These are phyloP conservation scores for Apis dorsata DNA, from an alignment of 1,140 invertebrate species.

Conservation along the genomic window DNA sequence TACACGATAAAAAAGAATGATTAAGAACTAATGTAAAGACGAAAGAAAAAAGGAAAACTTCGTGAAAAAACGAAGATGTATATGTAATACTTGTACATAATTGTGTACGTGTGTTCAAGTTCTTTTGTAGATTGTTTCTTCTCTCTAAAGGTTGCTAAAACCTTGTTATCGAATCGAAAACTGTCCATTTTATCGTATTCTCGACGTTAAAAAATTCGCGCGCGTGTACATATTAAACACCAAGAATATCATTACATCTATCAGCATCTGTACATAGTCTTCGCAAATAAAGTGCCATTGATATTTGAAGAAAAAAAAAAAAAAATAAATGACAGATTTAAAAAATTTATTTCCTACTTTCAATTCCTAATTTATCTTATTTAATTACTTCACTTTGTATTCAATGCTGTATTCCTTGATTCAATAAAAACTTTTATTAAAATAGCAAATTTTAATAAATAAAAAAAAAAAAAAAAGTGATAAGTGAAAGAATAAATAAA, in stretches of 20 bases:
- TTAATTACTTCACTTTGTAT: not conserved
- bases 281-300: slow-evolving; percentile 74
- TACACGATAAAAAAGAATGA: not conserved
- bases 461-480: not conserved
- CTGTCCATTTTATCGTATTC: slow-evolving; percentile 40
- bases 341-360: not conserved
- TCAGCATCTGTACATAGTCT: slow-evolving; percentile 69
- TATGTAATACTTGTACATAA: slow-evolving; percentile 69
- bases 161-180: slow-evolving; percentile 43
- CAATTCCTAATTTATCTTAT: not conserved
- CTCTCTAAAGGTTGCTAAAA: slow-evolving; percentile 28
- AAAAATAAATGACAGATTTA: not conserved
- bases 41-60: slow-evolving; percentile 9
- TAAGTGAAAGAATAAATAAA: not conserved
- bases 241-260: slow-evolving; percentile 51
- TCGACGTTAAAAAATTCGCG: slow-evolving; percentile 49
- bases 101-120: slow-evolving; percentile 47
- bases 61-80: slow-evolving; percentile 51
- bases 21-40: not conserved
- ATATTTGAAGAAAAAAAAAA: slow-evolving; percentile 34
- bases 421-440: not conserved
- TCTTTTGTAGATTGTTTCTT: slow-evolving; percentile 55
- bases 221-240: slow-evolving; percentile 64
- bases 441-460: no score
- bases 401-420: not conserved